These are phyloP conservation scores for Pachyseris speciosa DNA, from an alignment of 64 coral and sea anemone genomes.

Conservation along the genomic window DNA sequence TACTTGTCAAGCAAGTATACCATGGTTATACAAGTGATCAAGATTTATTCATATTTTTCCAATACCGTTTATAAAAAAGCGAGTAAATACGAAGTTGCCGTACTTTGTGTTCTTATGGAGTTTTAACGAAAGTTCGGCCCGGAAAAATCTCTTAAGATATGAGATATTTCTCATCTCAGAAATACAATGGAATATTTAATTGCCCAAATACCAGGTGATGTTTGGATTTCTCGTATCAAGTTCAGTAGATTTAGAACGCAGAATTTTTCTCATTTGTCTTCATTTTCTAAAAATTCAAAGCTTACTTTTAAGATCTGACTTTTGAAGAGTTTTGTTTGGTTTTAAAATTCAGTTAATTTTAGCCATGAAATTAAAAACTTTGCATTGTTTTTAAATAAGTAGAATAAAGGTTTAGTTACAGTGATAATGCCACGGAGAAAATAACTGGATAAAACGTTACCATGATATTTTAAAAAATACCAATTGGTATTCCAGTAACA, in stretches of 20 bases:
- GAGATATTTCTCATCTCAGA: not conserved
- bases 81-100: not conserved
- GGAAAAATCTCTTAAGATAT: not conserved
- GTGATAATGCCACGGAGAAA: not conserved
- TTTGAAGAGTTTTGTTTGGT: not conserved
- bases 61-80: not conserved
- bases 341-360: too few species aligned
- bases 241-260: not conserved
- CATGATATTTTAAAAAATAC: too few species aligned
- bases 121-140: not conserved
- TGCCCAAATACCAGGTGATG: conserved; percentile 29
- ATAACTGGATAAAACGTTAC: too few species aligned
- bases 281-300: too few species aligned
- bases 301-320: not conserved
- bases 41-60: not conserved
- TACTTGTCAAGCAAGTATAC: conserved; percentile 10
- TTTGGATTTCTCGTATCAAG: not conserved
- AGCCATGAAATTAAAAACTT: too few species aligned
- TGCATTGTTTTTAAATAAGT: not conserved
- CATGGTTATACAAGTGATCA: not conserved
- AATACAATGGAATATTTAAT: conserved; percentile 63
- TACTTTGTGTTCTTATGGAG: not conserved
- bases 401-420: conserved; percentile 14
- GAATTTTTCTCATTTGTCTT: too few species aligned
- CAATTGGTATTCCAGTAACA: too few species aligned